These are phyloP conservation scores for Zaprionus ornatus DNA, from an alignment of 1,140 invertebrate genomes.

Conservation along the genomic window DNA sequence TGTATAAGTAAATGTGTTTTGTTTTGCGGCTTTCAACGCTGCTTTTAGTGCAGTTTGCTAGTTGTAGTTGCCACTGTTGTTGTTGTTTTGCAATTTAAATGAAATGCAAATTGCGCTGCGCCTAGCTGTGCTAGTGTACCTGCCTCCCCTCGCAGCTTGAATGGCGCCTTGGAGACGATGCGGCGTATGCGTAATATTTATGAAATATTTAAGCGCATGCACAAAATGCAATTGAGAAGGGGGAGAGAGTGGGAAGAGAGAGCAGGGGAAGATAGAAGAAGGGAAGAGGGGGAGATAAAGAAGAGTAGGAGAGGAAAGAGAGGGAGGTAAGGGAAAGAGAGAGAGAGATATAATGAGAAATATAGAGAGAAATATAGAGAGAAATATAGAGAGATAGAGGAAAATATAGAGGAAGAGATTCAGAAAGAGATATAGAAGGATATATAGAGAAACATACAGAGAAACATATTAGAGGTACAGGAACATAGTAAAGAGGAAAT, in stretches of 20 bases:
- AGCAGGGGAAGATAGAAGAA: not conserved
- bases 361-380: too few species aligned
- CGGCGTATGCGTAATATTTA: slow-evolving; percentile 72
- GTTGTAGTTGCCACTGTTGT: slow-evolving; percentile 41
- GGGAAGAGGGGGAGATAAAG: not conserved
- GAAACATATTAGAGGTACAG: too few species aligned
- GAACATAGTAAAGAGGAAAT: too few species aligned
- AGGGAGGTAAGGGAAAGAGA: not conserved
- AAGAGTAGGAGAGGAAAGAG: not conserved
- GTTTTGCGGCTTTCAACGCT: slow-evolving; percentile 46
- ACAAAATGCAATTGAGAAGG: slow-evolving; percentile 16
- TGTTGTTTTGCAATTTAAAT: slow-evolving; percentile 75
- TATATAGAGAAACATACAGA: not conserved
- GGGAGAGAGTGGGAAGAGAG: not conserved
- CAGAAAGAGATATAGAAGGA: not conserved
- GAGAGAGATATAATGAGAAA: not conserved
- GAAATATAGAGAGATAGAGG: not conserved
- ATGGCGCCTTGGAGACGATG: slow-evolving; percentile 60
- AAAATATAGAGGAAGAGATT: not conserved
- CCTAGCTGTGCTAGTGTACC: not conserved
- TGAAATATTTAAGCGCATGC: slow-evolving; percentile 57
- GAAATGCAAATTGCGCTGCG: slow-evolving; percentile 71
- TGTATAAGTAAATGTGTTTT: slow-evolving; percentile 42
- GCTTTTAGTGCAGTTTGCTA: slow-evolving; percentile 62
- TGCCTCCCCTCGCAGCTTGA: not conserved